A percentile compares a stretch with the other conserved stretches of the same genome.
Conservation (phyloP, 2,888 invertebrate genomes). For the Eumerus sabulonum region DNA sequence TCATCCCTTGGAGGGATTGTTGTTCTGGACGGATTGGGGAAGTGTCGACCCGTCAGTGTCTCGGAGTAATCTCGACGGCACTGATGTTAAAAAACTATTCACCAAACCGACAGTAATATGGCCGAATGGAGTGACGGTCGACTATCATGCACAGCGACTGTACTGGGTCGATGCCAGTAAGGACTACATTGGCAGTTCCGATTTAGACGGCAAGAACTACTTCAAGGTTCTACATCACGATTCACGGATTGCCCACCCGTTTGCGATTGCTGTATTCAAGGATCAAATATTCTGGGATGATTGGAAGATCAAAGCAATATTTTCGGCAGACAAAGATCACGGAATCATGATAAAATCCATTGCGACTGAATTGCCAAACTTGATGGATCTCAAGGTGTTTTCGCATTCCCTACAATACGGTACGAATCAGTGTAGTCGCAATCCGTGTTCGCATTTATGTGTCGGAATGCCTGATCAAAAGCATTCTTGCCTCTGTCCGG, state of each 20-base stretch:
- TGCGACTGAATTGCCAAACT: slow-evolving; percentile 83
- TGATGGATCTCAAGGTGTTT: slow-evolving; percentile 92
- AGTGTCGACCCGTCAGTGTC: slow-evolving; percentile 87
- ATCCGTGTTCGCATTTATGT: slow-evolving; percentile 87
- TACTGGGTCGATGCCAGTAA: slow-evolving; percentile 93
- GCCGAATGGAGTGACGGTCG: slow-evolving; percentile 93
- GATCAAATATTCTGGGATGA: slow-evolving; percentile 94
- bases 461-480: slow-evolving; percentile 85
- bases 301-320: slow-evolving; percentile 89
- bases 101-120: slow-evolving; percentile 85
- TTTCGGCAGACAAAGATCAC: slow-evolving; percentile 88
- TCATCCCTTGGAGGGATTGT: slow-evolving; percentile 88
- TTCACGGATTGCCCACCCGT: slow-evolving; percentile 88
- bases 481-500: slow-evolving; percentile 89
- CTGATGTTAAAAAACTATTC: slow-evolving; percentile 83
- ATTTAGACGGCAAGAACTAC: slow-evolving; percentile 85
- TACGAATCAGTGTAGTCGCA: slow-evolving; percentile 84
- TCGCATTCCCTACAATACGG: slow-evolving; percentile 88
- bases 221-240: slow-evolving; percentile 84
- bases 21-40: slow-evolving; percentile 95
- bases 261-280: slow-evolving; percentile 91
- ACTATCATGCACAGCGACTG: slow-evolving; percentile 87
- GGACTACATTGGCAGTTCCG: slow-evolving; percentile 89
- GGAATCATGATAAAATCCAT: slow-evolving; percentile 83
- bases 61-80: slow-evolving; percentile 89